Percentiles rank a stretch among this genome's conserved stretches.
Evolutionary conservation across 2,797 vertebrate species (phyloP).

Genomic region (Carcharodon carcharias): DNA sequence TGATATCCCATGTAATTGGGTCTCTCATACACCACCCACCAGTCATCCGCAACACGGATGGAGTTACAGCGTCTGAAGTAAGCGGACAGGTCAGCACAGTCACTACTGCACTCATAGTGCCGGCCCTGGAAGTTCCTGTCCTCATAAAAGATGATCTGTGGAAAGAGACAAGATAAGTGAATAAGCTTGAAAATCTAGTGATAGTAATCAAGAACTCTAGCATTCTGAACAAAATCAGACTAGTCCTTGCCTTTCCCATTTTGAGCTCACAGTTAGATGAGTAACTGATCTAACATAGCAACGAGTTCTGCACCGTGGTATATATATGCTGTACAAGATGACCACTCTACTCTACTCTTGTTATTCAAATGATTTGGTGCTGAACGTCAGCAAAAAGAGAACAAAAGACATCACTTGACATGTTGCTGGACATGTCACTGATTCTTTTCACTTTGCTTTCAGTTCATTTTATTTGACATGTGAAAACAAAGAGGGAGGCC

Average conservation of each 20-base stretch:
- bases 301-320: background rate
- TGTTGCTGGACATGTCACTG: background rate
- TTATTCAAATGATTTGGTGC: background rate
- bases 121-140: background rate
- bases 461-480: background rate
- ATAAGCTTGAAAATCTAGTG: background rate
- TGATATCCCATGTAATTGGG: slow-evolving; percentile 15
- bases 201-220: background rate
- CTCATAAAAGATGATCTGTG: background rate
- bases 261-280: background rate
- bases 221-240: background rate
- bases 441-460: background rate
- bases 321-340: background rate
- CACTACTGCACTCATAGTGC: slow-evolving; percentile 5
- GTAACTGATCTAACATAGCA: background rate
- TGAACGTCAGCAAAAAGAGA: background rate
- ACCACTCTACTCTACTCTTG: background rate
- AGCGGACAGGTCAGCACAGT: background rate
- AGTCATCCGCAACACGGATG: background rate
- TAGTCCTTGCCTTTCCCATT: background rate
- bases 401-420: background rate
- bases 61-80: slow-evolving; percentile 3
- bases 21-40: background rate
- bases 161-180: background rate
- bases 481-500: background rate